Base-by-base conservation (phyloP, 2,888 invertebrate species). In the Mechanitis mazaeus region DNA sequence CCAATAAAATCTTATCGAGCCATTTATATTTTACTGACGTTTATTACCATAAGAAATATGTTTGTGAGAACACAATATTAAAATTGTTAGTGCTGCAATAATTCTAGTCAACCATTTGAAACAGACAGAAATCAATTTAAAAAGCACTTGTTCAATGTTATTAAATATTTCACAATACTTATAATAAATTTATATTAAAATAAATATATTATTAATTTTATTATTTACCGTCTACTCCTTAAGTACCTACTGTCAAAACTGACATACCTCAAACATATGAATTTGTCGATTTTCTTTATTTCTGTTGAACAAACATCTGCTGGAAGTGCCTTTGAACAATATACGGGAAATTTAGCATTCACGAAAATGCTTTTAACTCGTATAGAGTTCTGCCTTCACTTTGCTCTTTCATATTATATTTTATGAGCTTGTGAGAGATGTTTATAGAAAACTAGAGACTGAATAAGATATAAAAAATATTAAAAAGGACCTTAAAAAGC, bases 231-330 rank as follows among this genome's bases (percentile, higher is more conserved):
- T 35, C 35, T 35, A 35, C 35, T 35, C 35, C 35, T 35, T 42
- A 42, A 42, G 1, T 42, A 42, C 11, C 2, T 7, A 2, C 42
- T 42, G 35, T 6, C 35, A 28, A 50, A 28, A 28, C 20, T 47
- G 47, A 50, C 50, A 11, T 50, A 28, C 7, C n/a, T 47, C 6
- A 50, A 31, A 50, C 35, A 50, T 50, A 31, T 42, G 58, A 35
- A 38, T 47, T 50, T 58, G 38, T 58, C 58, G 50, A 58, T 58
- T 58, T 58, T 58, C 53, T 58, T 53, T 58, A 58, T 53, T 58
- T 58, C 11, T 28, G 28, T 58, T 28, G 9, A 42, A 53, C 38
- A 28, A 58, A 58, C 42, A 53, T 58, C 58, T 35, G 53, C 28
- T 42, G 33, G 50, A 4, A 38, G 46, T 20, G 38, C n/a, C 45